Evolutionary conservation across 2,888 invertebrate species (phyloP), one percentile per base, ranked within the genome.

Genomic region (Dysmachus trigonus): DNA sequence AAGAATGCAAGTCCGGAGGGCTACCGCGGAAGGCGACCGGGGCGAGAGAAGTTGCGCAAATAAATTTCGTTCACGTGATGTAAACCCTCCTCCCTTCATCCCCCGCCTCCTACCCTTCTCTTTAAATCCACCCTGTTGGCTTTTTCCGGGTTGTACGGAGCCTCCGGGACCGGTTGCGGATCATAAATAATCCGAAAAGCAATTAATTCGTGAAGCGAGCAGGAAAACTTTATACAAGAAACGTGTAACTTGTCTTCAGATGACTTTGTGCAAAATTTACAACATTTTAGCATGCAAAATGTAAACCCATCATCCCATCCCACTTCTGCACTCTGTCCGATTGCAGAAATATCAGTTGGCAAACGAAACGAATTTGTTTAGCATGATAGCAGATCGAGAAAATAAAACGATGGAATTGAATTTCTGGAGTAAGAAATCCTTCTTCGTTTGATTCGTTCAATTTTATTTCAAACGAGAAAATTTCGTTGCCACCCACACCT

Each of bases 181-280:
- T 82, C 82, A 35, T 82, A 82, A 82, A 82, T 82, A 62, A 62
- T 71, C 71, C 38, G 30, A 71, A 82, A 82, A 71, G 62, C 53
- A 82, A 62, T 82, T 62, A 82, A 35, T 62, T 71, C 33, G 82
- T 33, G 71, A 82, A 82, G 82, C 38, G 82, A 71, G 27, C 35
- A 82, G 82, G 71, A 82, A 82, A 82, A 82, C 82, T 82, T 82
- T 82, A 82, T 82, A 33, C 82, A 82, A 82, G 82, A 82, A 82
- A 82, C 71, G 53, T 82, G 82, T 71, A 82, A 22, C 62, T 62
- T 82, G 82, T 82, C 82, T 82, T 62, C 62, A 22, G 35, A 71
- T 22, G 38, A 33, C 82, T 82, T 82, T 33, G 62, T 62, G 27
- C 38, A 62, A n/a, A 82, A 82, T 82, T 82, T 82, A 82, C 47